These are phyloP conservation scores for Alouatta palliata DNA, from an alignment of 2,113 vertebrate species.

Conservation along the genomic window DNA sequence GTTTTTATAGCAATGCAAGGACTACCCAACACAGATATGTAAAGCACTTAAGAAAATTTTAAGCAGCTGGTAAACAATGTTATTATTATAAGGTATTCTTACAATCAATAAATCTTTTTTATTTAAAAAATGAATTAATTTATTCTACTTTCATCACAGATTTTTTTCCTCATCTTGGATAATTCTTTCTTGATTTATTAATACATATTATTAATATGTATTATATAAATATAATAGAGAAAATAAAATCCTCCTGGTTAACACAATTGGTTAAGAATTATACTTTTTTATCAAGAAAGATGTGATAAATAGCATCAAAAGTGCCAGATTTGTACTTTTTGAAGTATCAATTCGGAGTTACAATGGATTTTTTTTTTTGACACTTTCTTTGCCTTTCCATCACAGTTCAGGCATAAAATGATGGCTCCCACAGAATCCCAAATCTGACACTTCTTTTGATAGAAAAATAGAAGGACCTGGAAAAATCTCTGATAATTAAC, in stretches of 20 bases:
- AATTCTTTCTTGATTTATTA: background rate
- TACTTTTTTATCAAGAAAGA: background rate
- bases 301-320: background rate
- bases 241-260: background rate
- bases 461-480: background rate
- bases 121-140: background rate
- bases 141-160: background rate
- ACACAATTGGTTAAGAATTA: background rate
- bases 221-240: background rate
- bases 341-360: no score
- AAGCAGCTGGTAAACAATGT: background rate
- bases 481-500: background rate
- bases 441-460: background rate
- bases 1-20: no score
- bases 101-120: background rate
- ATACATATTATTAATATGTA: no score
- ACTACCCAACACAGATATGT: no score
- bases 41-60: background rate
- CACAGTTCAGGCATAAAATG: background rate
- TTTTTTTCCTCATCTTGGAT: background rate
- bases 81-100: background rate
- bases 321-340: background rate
- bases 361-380: background rate
- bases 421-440: background rate
- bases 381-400: background rate